Conservation (phyloP, 1,140 invertebrate genomes). For the Drosophila melanogaster region Release_6_plus_ISO1_MT NT_033777.3:18494501-18495000, state of each 20-base stretch:
- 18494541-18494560: slow-evolving; percentile 82
- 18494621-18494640: slow-evolving; percentile 8
- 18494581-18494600: slow-evolving; percentile 50
- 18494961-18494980: too few relatives aligned
- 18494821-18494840: slow-evolving; percentile 71
- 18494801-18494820: slow-evolving; percentile 80
- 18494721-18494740: slow-evolving; percentile 50
- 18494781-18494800: slow-evolving; percentile 61
- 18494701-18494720: slow-evolving; percentile 16
- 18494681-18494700: slow-evolving; percentile 5
- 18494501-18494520: slow-evolving; percentile 69
- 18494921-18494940: too few relatives aligned
- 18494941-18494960: too few relatives aligned
- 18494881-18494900: slow-evolving; percentile 25
- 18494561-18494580: slow-evolving; percentile 78
- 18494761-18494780: slow-evolving; percentile 73
- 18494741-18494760: slow-evolving; percentile 48
- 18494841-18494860: slow-evolving; percentile 45
- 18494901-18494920: not conserved
- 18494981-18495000: too few relatives aligned
- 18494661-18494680: slow-evolving; percentile 1
- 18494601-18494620: slow-evolving; percentile 28
- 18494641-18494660: not conserved
- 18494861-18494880: slow-evolving; percentile 11
- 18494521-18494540: slow-evolving; percentile 80